A percentile compares a stretch with the other conserved stretches of the same genome.
These are phyloP conservation scores for Phymorhynchus buccinoides DNA, from an alignment of 1,140 invertebrate genomes.

Conservation along the genomic window DNA sequence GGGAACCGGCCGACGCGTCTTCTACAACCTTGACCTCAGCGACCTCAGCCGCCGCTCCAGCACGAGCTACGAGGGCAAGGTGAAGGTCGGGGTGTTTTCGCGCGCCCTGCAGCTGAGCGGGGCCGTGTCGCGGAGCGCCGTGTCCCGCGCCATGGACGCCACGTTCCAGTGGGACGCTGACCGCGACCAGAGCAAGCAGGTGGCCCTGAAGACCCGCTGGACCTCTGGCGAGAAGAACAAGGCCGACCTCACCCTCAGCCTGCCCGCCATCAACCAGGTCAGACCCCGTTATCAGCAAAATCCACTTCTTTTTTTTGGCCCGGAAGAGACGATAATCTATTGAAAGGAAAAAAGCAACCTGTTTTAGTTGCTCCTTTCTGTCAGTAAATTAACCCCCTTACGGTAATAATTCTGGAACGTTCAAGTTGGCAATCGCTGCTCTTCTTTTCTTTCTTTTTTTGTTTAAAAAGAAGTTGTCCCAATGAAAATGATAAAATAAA, in stretches of 20 bases:
- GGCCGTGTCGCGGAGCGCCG: neutral
- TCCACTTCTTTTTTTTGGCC: neutral
- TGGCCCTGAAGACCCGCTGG: conserved; percentile 50
- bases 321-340: too few species aligned
- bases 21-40: conserved; percentile 40
- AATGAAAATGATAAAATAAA: neutral
- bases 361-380: neutral
- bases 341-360: neutral
- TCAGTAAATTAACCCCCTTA: neutral
- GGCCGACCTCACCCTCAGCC: conserved; percentile 52
- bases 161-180: conserved; percentile 61
- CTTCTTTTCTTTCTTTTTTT: too few species aligned
- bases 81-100: conserved; percentile 40
- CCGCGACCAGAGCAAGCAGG: conserved; percentile 55
- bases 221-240: conserved; percentile 45
- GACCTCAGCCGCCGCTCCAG: conserved; percentile 35
- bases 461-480: neutral
- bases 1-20: conserved; percentile 32
- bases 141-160: conserved; percentile 42
- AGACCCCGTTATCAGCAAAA: neutral
- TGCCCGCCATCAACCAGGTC: conserved; percentile 61
- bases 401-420: too few species aligned
- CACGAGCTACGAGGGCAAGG: conserved; percentile 29
- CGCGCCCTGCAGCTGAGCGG: conserved; percentile 52
- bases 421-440: too few species aligned